These are phyloP conservation scores for Anabacerthia variegaticeps DNA, from an alignment of 2,797 vertebrate genomes.

Conservation along the genomic window DNA sequence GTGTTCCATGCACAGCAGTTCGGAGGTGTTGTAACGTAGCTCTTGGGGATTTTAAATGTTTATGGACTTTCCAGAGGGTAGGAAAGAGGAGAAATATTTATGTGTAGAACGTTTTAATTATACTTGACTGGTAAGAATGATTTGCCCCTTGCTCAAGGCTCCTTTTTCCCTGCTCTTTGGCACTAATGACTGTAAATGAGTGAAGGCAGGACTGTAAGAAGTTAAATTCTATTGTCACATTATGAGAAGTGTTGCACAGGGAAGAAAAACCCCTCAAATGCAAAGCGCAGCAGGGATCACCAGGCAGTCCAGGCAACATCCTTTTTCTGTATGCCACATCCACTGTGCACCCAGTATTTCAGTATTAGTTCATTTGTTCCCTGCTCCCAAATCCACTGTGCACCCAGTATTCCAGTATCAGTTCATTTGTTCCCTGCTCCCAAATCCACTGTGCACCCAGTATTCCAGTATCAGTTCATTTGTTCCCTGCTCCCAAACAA, in stretches of 20 bases:
- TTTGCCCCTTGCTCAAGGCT: slow-evolving; percentile 50
- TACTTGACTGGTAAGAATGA: slow-evolving; percentile 33
- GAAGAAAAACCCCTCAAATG: neutral
- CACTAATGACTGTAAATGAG: slow-evolving; percentile 70
- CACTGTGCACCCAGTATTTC: neutral
- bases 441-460: neutral
- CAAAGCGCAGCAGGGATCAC: slow-evolving; percentile 42
- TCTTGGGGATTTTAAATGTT: slow-evolving; percentile 54
- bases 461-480: neutral
- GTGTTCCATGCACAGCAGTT: slow-evolving; percentile 1
- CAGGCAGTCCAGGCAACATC: neutral
- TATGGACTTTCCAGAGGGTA: slow-evolving; percentile 65
- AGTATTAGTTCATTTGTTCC: neutral
- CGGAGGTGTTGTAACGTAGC: slow-evolving; percentile 28
- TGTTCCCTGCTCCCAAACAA: neutral
- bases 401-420: neutral
- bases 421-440: neutral
- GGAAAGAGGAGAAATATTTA: slow-evolving; percentile 59
- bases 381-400: neutral
- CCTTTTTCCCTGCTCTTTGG: slow-evolving; percentile 7
- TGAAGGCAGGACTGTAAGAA: slow-evolving; percentile 45
- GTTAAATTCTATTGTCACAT: slow-evolving; percentile 34
- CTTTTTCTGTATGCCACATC: neutral
- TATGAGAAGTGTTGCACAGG: neutral
- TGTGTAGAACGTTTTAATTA: slow-evolving; percentile 45